Evolutionary conservation across 2,113 vertebrate species (phyloP).

Genomic region (Pycnonotus jocosus): DNA sequence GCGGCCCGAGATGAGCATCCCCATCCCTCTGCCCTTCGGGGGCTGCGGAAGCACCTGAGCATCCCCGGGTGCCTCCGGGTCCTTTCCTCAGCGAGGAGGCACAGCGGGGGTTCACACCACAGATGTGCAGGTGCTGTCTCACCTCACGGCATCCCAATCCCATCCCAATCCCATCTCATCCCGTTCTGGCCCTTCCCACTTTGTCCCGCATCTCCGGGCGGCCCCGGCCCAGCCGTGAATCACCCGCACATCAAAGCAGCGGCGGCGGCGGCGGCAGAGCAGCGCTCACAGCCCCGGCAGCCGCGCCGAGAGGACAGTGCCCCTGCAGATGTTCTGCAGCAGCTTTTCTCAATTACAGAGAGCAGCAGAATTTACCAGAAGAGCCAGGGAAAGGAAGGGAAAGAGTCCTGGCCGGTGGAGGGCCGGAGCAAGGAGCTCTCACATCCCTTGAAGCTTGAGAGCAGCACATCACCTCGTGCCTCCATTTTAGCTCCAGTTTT

Average conservation of each 20-base stretch:
- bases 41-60: neutral
- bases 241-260: neutral
- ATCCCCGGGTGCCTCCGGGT: fast-evolving
- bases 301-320: neutral
- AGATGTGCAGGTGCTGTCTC: neutral
- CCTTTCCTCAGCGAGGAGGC: neutral
- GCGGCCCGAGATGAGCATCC: fast-evolving
- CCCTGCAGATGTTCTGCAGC: neutral
- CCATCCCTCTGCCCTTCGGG: neutral
- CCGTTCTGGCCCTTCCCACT: neutral
- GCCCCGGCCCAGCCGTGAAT: neutral
- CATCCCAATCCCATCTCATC: fast-evolving
- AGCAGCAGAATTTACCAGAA: slow-evolving; percentile 3
- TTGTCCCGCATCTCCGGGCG: neutral
- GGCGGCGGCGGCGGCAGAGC: neutral
- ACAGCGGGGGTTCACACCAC: neutral
- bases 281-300: neutral
- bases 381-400: neutral
- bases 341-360: slow-evolving; percentile 22
- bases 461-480: neutral
- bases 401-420: neutral
- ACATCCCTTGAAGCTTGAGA: neutral
- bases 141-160: neutral
- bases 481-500: neutral
- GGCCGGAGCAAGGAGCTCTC: neutral